Evolutionary conservation across 2,113 vertebrate species (phyloP).

Genomic region (Zosterops borbonicus): DNA sequence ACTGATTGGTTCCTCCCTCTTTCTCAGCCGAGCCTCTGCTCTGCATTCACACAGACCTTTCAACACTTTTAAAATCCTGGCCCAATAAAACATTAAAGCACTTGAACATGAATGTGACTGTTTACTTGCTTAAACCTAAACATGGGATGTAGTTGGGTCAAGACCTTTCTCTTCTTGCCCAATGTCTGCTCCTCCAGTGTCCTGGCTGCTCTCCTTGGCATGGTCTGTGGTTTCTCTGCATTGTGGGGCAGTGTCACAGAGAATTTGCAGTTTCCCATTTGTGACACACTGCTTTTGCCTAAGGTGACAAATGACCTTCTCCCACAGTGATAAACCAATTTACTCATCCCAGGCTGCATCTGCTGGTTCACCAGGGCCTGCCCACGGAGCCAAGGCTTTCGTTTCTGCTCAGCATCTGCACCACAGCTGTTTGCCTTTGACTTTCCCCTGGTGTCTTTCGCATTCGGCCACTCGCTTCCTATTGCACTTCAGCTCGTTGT

Average conservation of each 20-base stretch:
- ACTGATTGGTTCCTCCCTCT: constrained; percentile 18
- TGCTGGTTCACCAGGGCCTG: neutral
- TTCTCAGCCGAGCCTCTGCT: neutral
- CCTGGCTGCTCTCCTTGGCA: neutral
- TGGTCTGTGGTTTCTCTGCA: neutral
- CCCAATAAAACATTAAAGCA: constrained; percentile 48
- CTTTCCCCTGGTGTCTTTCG: constrained; percentile 8
- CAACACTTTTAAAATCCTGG: constrained; percentile 37
- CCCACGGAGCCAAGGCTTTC: neutral
- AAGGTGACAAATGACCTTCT: constrained; percentile 33
- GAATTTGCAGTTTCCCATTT: constrained; percentile 5
- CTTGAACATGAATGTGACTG: constrained; percentile 19
- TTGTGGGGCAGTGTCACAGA: neutral
- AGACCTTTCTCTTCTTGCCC: constrained; percentile 38
- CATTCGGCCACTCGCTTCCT: neutral
- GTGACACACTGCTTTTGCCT: neutral
- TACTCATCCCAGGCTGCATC: neutral
- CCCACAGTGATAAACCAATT: neutral
- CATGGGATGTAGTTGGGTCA: constrained; percentile 22
- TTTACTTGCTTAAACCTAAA: constrained; percentile 54
- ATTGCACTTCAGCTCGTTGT: neutral
- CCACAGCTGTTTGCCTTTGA: constrained; percentile 39
- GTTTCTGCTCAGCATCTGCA: constrained; percentile 20
- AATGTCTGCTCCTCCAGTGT: neutral
- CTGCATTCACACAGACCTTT: constrained; percentile 31